Base-by-base conservation (phyloP, 1,140 invertebrate genomes). In the Reticulitermes speratus region DNA sequence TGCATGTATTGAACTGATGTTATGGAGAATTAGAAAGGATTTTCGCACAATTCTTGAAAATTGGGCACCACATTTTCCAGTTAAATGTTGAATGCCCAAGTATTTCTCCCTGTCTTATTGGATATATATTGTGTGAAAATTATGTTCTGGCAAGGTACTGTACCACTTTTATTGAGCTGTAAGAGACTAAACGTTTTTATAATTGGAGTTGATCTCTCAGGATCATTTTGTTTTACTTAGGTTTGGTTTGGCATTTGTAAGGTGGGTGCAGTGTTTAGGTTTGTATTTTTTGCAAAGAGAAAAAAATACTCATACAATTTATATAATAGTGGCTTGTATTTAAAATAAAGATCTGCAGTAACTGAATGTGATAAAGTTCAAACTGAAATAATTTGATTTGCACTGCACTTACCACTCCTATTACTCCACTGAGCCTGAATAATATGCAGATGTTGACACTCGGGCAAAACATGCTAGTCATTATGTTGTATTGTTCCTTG, bases 1-100 rank as follows among this genome's bases (percentile, higher is more conserved):
- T 19, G 94, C 95, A 7, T 97, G 95, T 86, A 92, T 98, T 90
- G 96, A 98, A 88, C 90, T 99, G 8, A 96, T 98, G 90, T 90
- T 98, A 19, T 94, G 93, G 90, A 95, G 94, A 89, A 89, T 97
- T 11, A 90, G 93, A 55, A 91, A 93, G 52, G 95, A 96, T 87
- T 89, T 91, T 30, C 81, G 87, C 38, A 65, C 59, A n/a, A 82
- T 87, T 44, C 52, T 87, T 45, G 83, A 45, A 84, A 87, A 85
- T 2, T 23, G 85, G 25, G 44, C 44, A n/a, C 45, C 44, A 44
- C 38, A 45, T 75, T 75, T 55, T 30, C 9, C 65, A 75, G 65
- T 75, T 25, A 55, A 5, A 21, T 55, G 52, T 21, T 55, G 19
- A 55, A 55, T 55, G 52, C 52, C 19, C 52, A 75, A 75, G 65